These are phyloP conservation scores for Aphaenogaster floridana DNA, from an alignment of 1,140 invertebrate species.

Conservation along the genomic window DNA sequence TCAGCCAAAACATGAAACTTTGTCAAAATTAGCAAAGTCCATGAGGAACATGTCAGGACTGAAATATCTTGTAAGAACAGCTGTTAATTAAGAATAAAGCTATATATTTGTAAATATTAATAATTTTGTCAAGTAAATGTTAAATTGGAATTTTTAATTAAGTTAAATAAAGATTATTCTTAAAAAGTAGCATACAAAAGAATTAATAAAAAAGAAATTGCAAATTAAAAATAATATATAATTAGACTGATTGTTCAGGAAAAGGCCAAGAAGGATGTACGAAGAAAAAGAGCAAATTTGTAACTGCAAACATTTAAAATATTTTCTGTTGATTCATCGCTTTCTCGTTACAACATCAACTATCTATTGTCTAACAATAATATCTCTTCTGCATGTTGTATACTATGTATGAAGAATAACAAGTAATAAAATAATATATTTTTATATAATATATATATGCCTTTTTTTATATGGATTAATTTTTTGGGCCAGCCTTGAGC, in stretches of 20 bases:
- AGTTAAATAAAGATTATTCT: neutral
- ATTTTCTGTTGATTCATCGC: slow-evolving; percentile 73
- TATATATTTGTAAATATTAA: slow-evolving; percentile 13
- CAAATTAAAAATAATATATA: neutral
- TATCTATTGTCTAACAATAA: slow-evolving; percentile 74
- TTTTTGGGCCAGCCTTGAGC: slow-evolving; percentile 72
- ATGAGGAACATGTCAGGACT: neutral
- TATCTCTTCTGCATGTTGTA: slow-evolving; percentile 73
- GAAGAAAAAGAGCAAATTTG: slow-evolving; percentile 62
- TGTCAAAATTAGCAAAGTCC: neutral
- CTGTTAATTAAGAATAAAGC: slow-evolving; percentile 1
- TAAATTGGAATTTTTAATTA: slow-evolving; percentile 1
- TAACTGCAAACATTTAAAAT: slow-evolving; percentile 73
- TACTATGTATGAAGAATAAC: slow-evolving; percentile 80
- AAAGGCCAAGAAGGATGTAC: neutral
- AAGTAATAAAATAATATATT: slow-evolving; percentile 84
- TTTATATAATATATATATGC: slow-evolving; percentile 68
- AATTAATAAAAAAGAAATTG: neutral
- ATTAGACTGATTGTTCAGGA: neutral
- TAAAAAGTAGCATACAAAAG: neutral
- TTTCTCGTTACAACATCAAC: slow-evolving; percentile 73
- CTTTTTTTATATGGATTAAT: slow-evolving; percentile 67
- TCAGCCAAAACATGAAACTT: neutral
- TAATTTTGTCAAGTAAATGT: neutral
- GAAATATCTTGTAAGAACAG: neutral